Evolutionary conservation across 2,797 vertebrate genomes (phyloP).

Genomic region (Sebastes vulpes): DNA sequence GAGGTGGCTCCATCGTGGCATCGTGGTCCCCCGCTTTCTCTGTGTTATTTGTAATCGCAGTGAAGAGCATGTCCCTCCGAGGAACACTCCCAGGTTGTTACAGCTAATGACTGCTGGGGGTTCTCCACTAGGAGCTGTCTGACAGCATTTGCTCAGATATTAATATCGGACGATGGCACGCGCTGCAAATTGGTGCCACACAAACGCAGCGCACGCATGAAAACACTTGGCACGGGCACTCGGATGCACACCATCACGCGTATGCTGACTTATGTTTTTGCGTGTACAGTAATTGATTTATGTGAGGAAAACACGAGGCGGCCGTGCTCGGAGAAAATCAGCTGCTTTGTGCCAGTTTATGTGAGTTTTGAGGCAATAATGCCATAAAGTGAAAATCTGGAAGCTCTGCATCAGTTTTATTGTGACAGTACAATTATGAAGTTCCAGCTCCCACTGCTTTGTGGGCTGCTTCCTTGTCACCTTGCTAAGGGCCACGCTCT

Average conservation of each 20-base stretch:
- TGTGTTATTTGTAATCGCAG: conserved; percentile 65
- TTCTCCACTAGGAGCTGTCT: conserved; percentile 76
- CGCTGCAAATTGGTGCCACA: conserved; percentile 43
- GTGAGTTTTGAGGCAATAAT: conserved; percentile 29
- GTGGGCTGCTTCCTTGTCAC: conserved; percentile 68
- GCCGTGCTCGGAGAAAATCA: conserved; percentile 26
- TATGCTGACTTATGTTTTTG: conserved; percentile 25
- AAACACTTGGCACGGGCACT: conserved; percentile 16
- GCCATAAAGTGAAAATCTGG: conserved; percentile 61
- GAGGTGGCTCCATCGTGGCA: conserved; percentile 26
- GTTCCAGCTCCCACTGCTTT: conserved; percentile 61
- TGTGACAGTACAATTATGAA: conserved; percentile 82
- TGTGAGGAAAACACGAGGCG: conserved; percentile 16
- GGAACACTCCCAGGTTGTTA: conserved; percentile 79
- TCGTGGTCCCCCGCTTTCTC: conserved; percentile 14
- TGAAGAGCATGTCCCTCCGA: conserved; percentile 67
- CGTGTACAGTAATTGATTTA: conserved; percentile 40
- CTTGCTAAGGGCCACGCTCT: conserved; percentile 75
- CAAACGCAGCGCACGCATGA: conserved; percentile 29
- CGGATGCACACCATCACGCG: neutral
- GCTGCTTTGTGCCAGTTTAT: conserved; percentile 47
- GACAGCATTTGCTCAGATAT: conserved; percentile 77
- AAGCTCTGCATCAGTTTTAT: conserved; percentile 81
- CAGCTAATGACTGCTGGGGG: conserved; percentile 81
- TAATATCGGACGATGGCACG: conserved; percentile 65